Evolutionary conservation across 2,113 vertebrate species (phyloP).

Genomic region (Kryptolebias marmoratus): DNA sequence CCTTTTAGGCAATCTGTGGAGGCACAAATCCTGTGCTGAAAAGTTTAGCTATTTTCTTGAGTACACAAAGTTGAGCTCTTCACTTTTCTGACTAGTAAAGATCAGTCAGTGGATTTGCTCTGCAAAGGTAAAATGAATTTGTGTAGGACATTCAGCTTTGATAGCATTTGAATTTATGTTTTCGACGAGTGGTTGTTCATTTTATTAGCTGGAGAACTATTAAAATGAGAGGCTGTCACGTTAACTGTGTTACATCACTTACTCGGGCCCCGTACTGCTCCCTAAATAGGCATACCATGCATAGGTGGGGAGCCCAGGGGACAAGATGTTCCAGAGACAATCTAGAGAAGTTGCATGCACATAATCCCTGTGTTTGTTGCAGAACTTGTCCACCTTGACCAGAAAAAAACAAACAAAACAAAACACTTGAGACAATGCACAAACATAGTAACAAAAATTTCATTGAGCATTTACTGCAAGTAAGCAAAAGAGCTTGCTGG

Average conservation of each 20-base stretch:
- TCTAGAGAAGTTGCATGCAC: not conserved
- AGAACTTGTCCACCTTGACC: too few relatives aligned
- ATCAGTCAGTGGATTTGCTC: not conserved
- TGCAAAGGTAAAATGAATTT: not conserved
- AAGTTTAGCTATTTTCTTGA: not conserved
- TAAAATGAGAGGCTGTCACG: not conserved
- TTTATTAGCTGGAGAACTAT: not conserved
- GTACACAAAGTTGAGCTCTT: too few relatives aligned
- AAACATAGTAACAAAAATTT: too few relatives aligned
- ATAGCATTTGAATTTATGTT: not conserved
- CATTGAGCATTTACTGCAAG: too few relatives aligned
- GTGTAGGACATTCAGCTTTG: not conserved
- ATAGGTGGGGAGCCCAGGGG: too few relatives aligned
- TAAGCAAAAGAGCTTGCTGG: too few relatives aligned
- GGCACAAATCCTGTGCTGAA: not conserved
- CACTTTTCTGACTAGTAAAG: too few relatives aligned
- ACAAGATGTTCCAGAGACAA: not conserved
- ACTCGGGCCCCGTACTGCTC: not conserved
- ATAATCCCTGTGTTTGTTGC: not conserved
- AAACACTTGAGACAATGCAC: too few relatives aligned
- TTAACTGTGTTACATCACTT: not conserved
- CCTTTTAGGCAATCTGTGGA: too few relatives aligned
- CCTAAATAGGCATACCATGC: too few relatives aligned
- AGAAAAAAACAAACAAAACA: too few relatives aligned
- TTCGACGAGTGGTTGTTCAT: not conserved